Percentiles rank a stretch among this genome's conserved stretches.
Conservation (phyloP, 2,797 vertebrate species). For the Hoplostethus mediterraneus region DNA sequence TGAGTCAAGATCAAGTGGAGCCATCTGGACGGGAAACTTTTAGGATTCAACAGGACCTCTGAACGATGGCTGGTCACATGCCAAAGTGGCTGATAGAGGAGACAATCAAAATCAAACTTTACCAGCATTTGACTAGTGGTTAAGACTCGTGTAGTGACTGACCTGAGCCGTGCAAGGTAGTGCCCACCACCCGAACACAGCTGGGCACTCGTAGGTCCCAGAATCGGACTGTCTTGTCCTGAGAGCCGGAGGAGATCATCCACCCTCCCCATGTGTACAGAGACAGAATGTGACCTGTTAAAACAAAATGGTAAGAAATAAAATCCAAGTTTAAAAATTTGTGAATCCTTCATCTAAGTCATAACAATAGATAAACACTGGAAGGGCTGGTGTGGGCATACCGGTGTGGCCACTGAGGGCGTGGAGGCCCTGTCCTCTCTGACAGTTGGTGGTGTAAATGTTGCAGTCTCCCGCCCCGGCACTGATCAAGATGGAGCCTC, state of each 20-base stretch:
- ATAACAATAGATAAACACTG: background rate
- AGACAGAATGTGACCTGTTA: slow-evolving; percentile 94
- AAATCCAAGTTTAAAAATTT: too few relatives aligned
- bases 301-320: slow-evolving; percentile 12
- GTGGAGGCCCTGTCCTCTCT: slow-evolving; percentile 97
- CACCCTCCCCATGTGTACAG: slow-evolving; percentile 98
- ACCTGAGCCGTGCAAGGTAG: slow-evolving; percentile 95
- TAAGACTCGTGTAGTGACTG: slow-evolving; percentile 15
- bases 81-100: too few relatives aligned
- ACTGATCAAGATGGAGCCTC: slow-evolving; percentile 95
- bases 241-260: slow-evolving; percentile 98
- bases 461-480: slow-evolving; percentile 98
- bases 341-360: too few relatives aligned
- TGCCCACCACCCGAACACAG: slow-evolving; percentile 96
- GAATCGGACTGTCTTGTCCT: slow-evolving; percentile 98
- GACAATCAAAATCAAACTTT: too few relatives aligned
- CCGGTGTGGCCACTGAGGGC: slow-evolving; percentile 97
- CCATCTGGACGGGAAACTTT: too few relatives aligned
- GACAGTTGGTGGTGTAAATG: slow-evolving; percentile 98
- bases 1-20: background rate
- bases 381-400: slow-evolving; percentile 80
- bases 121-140: too few relatives aligned
- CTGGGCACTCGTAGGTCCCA: slow-evolving; percentile 98
- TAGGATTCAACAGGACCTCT: background rate
- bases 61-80: too few relatives aligned